Base-by-base conservation (phyloP, 2,113 vertebrate genomes). In the Macaca mulatta region DNA sequence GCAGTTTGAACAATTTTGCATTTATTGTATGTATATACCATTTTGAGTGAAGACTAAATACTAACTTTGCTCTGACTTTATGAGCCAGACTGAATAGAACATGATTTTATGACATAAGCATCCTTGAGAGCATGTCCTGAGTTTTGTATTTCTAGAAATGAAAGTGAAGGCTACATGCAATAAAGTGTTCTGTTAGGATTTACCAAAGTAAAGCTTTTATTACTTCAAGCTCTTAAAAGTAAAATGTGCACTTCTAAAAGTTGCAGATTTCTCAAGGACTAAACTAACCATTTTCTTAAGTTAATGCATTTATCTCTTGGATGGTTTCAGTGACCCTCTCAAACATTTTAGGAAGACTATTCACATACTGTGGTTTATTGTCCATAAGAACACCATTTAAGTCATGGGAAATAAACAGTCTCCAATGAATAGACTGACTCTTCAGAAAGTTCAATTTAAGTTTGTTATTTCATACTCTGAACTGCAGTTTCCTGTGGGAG, bases 391-490 rank as follows among this genome's bases (percentile, higher is more conserved):
- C 52, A 48, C 83, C 72, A 82, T 94, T 97, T 85, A 93, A 97
- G 80, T 92, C 97, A 85, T 17, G 83, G 81, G 84, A 94, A 94
- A 97, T 88, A 93, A 96, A 97, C 91, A 96, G 59, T 93, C 87
- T 85, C 43, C 94, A 87, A 20, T 64, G 64, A 96, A 77, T 40
- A 94, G 70, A 93, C 10, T 61, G 75, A 92, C 92, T 88, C 18
- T 94, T 93, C 13, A 80, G 90, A 96, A 95, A 97, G 89, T 95
- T 98, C 95, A 81, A 77, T 96, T 93, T 87, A 96, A 96, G 89
- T 89, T 93, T 43, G 52, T 61, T 95, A 59, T 93, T 96, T 98
- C 75, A 81, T 75, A 81, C 67, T 61, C 52, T 50, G 82, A 95
- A 84, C 11, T 57, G 40, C 16, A n/a, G 70, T 93, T 97, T 84